Conservation (phyloP, 2,113 vertebrate species). For the Nothocercus julius region DNA sequence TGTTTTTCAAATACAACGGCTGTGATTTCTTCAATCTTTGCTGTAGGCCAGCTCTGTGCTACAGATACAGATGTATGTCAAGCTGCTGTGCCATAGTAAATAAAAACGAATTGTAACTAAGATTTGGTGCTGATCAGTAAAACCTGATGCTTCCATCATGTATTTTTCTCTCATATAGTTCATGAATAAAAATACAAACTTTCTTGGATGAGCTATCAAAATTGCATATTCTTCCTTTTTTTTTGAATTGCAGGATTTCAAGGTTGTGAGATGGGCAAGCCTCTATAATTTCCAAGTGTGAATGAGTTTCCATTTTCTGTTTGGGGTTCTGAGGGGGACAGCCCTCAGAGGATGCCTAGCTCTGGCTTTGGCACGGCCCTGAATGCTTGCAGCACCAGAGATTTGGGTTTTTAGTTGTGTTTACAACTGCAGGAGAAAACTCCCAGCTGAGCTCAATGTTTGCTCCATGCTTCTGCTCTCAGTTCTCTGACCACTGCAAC, state of each 20-base stretch:
- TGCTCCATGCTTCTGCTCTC: neutral
- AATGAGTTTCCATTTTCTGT: neutral
- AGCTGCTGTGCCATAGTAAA: neutral
- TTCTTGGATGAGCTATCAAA: neutral
- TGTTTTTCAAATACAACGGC: neutral
- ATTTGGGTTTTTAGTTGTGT: neutral
- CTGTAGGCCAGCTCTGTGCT: neutral
- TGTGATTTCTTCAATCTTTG: neutral
- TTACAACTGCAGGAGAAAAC: neutral
- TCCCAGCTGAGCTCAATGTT: neutral
- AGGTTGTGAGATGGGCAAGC: fast-evolving
- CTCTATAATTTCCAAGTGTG: neutral
- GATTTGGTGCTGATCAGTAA: neutral
- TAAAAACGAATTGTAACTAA: neutral
- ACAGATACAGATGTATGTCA: neutral
- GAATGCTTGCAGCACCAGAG: neutral
- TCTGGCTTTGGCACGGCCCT: neutral
- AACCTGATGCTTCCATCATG: neutral
- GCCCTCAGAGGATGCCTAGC: neutral
- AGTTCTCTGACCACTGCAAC: neutral
- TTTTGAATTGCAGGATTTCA: neutral
- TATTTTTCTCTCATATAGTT: neutral
- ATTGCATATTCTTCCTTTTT: neutral
- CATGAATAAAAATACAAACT: neutral
- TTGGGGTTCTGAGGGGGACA: neutral